A percentile compares a stretch with the other conserved stretches of the same genome.
Conservation (phyloP, 2,888 invertebrate species). For the Empis livida region DNA sequence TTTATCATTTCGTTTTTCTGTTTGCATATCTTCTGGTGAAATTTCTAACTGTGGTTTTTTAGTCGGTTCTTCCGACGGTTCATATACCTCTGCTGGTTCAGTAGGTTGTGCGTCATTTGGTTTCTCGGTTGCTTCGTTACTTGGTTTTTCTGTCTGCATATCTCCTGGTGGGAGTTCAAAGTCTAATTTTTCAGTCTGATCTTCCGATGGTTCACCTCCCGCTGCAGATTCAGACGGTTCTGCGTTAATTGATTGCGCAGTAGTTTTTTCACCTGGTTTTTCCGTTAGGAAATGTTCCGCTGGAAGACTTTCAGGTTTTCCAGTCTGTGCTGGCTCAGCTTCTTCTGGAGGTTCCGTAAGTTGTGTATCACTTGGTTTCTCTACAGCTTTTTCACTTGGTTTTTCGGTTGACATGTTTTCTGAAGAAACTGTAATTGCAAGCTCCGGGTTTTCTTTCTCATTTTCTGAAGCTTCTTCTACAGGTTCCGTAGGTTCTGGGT, state of each 20-base stretch:
- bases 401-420: background rate
- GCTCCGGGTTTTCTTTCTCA: background rate
- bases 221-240: constrained; percentile 5
- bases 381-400: background rate
- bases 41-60: background rate
- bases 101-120: background rate
- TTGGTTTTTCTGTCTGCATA: background rate
- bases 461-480: background rate
- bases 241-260: background rate
- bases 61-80: constrained; percentile 1
- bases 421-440: too few relatives aligned
- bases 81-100: background rate
- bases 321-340: background rate
- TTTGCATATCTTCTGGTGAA: constrained; percentile 18
- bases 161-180: background rate
- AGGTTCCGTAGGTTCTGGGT: background rate
- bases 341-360: background rate
- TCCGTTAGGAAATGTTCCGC: background rate
- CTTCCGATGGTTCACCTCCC: background rate
- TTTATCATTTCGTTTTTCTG: constrained; percentile 6
- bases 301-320: too few relatives aligned
- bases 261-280: constrained; percentile 3
- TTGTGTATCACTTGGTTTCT: background rate
- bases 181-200: background rate
- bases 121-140: background rate